Conservation (phyloP, 2,888 invertebrate species). For the Archaeoteleia sp. region DNA sequence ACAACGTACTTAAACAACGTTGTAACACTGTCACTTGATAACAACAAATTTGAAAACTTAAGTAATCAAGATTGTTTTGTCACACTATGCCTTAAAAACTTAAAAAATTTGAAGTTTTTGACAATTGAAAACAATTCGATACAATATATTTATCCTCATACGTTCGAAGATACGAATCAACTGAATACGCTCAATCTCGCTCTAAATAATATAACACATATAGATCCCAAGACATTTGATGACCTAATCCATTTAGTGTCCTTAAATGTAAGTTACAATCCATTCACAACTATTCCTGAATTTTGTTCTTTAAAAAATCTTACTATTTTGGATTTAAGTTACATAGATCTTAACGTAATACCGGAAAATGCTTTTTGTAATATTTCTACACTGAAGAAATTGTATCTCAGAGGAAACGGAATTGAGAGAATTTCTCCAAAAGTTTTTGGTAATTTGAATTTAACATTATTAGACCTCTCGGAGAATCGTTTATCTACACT, state of each 20-base stretch:
- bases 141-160: background rate
- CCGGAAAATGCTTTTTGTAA: background rate
- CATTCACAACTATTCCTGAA: background rate
- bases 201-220: background rate
- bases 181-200: background rate
- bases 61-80: background rate
- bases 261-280: conserved; percentile 4
- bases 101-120: conserved; percentile 6
- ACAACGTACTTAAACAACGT: background rate
- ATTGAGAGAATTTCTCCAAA: conserved; percentile 1
- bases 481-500: background rate
- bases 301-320: background rate
- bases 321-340: background rate
- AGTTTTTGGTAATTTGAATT: conserved; percentile 3
- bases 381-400: conserved; percentile 1
- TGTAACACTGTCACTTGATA: background rate
- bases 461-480: conserved; percentile 5
- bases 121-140: conserved; percentile 17
- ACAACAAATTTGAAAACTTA: background rate
- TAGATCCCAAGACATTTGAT: background rate
- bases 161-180: background rate
- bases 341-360: background rate
- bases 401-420: background rate
- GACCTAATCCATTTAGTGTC: background rate
- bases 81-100: background rate